phyloP scores from a whole-genome alignment of 2,888 invertebrate species.

The Pollenia labialis region DNA sequence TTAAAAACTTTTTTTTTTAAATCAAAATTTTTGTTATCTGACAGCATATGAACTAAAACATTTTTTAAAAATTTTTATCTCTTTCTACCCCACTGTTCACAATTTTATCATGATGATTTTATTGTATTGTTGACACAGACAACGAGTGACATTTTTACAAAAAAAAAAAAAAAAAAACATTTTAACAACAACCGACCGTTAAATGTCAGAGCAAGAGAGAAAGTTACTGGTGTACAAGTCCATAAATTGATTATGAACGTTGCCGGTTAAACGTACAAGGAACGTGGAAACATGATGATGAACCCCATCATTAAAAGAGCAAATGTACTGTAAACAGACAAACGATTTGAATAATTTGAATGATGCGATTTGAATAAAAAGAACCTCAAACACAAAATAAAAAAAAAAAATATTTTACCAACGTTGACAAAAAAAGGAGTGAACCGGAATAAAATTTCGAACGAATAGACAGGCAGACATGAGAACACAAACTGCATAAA shows the following conservation, averaged over 20 bases:
- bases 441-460: not conserved
- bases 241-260: slow-evolving; percentile 57
- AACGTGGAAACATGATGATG: slow-evolving; percentile 32
- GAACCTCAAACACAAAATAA: not conserved
- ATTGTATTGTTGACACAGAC: slow-evolving; percentile 68
- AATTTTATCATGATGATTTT: slow-evolving; percentile 44
- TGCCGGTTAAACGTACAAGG: slow-evolving; percentile 7
- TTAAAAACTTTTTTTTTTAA: too few relatives aligned
- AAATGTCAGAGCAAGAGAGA: slow-evolving; percentile 38
- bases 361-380: slow-evolving; percentile 61
- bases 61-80: not conserved
- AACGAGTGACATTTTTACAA: slow-evolving; percentile 67
- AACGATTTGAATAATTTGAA: slow-evolving; percentile 82
- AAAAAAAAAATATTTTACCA: slow-evolving; percentile 13
- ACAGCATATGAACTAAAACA: too few relatives aligned
- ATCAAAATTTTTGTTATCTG: too few relatives aligned
- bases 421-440: slow-evolving; percentile 47
- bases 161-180: slow-evolving; percentile 32
- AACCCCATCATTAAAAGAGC: slow-evolving; percentile 83
- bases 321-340: slow-evolving; percentile 84
- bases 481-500: not conserved
- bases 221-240: slow-evolving; percentile 54
- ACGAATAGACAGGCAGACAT: not conserved
- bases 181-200: slow-evolving; percentile 55
- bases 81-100: slow-evolving; percentile 47